Conservation (phyloP, 1,140 invertebrate species). For the Psix sp. region DNA sequence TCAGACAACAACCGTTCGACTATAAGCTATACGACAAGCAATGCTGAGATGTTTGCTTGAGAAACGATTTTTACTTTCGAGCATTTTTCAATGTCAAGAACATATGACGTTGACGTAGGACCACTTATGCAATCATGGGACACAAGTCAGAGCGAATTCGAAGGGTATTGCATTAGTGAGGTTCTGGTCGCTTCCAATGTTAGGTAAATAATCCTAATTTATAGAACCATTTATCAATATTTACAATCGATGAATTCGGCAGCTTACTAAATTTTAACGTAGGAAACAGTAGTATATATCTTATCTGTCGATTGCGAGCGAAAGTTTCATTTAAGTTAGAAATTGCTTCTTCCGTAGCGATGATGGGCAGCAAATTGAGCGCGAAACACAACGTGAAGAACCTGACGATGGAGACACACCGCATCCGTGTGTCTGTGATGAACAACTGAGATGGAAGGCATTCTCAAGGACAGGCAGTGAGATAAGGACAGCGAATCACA, state of each 20-base stretch:
- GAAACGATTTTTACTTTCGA: background rate
- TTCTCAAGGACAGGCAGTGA: background rate
- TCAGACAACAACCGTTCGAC: background rate
- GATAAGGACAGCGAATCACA: constrained; percentile 30
- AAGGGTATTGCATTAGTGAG: constrained; percentile 20
- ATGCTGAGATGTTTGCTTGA: too few relatives aligned
- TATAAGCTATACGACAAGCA: too few relatives aligned
- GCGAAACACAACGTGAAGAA: constrained; percentile 70
- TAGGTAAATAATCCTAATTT: constrained; percentile 46
- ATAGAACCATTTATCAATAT: constrained; percentile 49
- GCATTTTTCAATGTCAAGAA: background rate
- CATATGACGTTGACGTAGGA: constrained; percentile 10
- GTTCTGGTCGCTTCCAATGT: constrained; percentile 15
- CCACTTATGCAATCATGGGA: constrained; percentile 15
- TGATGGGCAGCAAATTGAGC: constrained; percentile 77
- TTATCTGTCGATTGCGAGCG: constrained; percentile 62
- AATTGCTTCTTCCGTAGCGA: constrained; percentile 78
- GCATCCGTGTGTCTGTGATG: constrained; percentile 35
- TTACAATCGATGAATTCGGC: constrained; percentile 40
- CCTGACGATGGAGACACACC: constrained; percentile 53
- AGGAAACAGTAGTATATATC: constrained; percentile 55
- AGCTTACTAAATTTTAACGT: constrained; percentile 45
- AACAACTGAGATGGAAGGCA: constrained; percentile 35
- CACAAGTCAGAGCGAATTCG: constrained; percentile 8
- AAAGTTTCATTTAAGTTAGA: constrained; percentile 78